These are phyloP conservation scores for Lysandra coridon DNA, from an alignment of 2,888 invertebrate genomes.

Conservation along the genomic window DNA sequence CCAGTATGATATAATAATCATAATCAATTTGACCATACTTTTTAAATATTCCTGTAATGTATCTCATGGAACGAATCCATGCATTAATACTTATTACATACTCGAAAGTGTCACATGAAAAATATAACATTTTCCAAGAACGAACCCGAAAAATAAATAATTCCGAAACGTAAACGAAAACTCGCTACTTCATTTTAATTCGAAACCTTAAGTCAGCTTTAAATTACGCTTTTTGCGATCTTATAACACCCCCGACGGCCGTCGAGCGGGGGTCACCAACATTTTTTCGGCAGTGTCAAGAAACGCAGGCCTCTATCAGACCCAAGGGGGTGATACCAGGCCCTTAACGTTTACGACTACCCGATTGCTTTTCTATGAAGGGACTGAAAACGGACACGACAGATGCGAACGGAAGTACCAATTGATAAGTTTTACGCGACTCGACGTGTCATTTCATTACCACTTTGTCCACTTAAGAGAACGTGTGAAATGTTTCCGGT, in stretches of 20 bases:
- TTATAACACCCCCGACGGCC: constrained; percentile 73
- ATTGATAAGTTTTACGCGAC: constrained; percentile 57
- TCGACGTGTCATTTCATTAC: constrained; percentile 48
- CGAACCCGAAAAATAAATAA: constrained; percentile 16
- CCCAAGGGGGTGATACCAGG: constrained; percentile 79
- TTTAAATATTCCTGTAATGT: too few species aligned
- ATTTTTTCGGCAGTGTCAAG: constrained; percentile 75
- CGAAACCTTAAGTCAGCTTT: constrained; percentile 78
- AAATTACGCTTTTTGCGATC: constrained; percentile 77
- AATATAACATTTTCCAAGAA: background rate
- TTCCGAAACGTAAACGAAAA: constrained; percentile 24
- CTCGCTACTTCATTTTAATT: constrained; percentile 73
- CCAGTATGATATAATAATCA: too few species aligned
- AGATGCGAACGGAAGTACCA: constrained; percentile 64
- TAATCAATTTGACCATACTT: too few species aligned
- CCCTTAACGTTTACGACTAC: constrained; percentile 83
- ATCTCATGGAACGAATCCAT: too few species aligned
- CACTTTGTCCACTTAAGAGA: constrained; percentile 27
- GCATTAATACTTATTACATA: too few species aligned
- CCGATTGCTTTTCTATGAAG: constrained; percentile 83
- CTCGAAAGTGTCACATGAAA: too few species aligned
- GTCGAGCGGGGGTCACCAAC: constrained; percentile 70
- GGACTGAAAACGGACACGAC: constrained; percentile 65
- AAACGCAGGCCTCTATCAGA: constrained; percentile 75
- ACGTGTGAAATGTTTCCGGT: constrained; percentile 22